A percentile compares a stretch with the other conserved stretches of the same genome.
phyloP scores from a whole-genome alignment of 2,888 invertebrate genomes.

The Campoplex capitator region DNA sequence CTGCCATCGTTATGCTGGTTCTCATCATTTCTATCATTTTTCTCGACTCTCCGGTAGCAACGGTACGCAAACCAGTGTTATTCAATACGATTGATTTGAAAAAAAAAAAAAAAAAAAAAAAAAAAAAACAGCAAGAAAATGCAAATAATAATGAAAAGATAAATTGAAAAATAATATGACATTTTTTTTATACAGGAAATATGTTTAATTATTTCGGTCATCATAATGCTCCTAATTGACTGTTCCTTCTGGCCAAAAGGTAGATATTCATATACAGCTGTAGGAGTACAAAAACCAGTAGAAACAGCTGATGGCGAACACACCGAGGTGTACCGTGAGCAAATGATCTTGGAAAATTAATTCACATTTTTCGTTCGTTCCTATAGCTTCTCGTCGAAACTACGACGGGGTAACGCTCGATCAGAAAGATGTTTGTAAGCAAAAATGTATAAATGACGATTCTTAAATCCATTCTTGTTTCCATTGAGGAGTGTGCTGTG shows the following conservation, averaged over 20 bases:
- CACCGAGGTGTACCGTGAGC: slow-evolving; percentile 50
- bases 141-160: neutral
- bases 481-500: too few relatives aligned
- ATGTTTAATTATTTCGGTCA: slow-evolving; percentile 49
- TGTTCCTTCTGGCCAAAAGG: slow-evolving; percentile 28
- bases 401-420: too few relatives aligned
- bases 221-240: slow-evolving; percentile 59
- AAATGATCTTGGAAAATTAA: neutral
- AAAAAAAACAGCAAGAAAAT: too few relatives aligned
- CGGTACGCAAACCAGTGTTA: slow-evolving; percentile 26
- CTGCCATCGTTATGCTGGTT: slow-evolving; percentile 52
- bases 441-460: too few relatives aligned
- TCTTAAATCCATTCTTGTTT: too few relatives aligned
- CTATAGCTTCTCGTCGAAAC: too few relatives aligned
- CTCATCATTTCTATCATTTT: slow-evolving; percentile 48
- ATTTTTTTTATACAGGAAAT: slow-evolving; percentile 44
- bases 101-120: neutral
- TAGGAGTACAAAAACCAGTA: neutral
- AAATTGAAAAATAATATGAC: neutral
- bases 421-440: too few relatives aligned
- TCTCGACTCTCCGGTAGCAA: slow-evolving; percentile 45
- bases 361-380: neutral
- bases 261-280: neutral
- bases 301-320: neutral
- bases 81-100: neutral